These are phyloP conservation scores for Carettochelys insculpta DNA, from an alignment of 2,113 vertebrate species.

Conservation along the genomic window DNA sequence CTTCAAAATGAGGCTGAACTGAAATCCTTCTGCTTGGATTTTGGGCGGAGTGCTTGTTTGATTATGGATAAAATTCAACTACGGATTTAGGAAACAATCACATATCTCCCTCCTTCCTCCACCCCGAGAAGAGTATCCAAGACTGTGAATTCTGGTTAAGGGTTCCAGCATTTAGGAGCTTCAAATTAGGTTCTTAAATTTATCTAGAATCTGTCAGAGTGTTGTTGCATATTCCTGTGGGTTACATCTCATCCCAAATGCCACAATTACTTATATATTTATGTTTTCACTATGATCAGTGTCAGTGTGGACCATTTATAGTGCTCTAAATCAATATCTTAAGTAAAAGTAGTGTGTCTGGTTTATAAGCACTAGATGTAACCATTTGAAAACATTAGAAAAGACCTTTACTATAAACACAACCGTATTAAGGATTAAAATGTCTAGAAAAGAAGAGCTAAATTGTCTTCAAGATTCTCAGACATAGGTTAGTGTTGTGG, in stretches of 20 bases:
- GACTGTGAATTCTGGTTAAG: fast-evolving
- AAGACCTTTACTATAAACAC: background rate
- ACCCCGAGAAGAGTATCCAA: background rate
- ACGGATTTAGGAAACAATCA: background rate
- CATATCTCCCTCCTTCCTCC: background rate
- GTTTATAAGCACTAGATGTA: background rate
- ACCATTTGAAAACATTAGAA: fast-evolving
- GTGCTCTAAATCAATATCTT: background rate
- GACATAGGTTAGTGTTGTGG: background rate
- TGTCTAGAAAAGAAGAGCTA: constrained; percentile 54
- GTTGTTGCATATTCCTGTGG: background rate
- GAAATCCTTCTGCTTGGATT: fast-evolving
- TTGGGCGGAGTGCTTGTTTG: background rate
- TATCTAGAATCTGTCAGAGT: background rate
- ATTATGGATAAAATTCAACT: background rate
- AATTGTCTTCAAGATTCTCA: constrained; percentile 47
- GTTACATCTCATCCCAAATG: constrained; percentile 5
- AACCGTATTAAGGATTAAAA: constrained; percentile 20
- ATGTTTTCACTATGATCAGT: background rate
- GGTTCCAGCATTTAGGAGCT: fast-evolving
- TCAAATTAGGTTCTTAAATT: background rate
- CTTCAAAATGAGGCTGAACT: background rate
- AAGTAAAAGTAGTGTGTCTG: background rate
- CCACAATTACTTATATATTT: background rate
- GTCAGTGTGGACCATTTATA: fast-evolving